These are phyloP conservation scores for Aplocera efformata DNA, from an alignment of 2,888 invertebrate genomes.

Conservation along the genomic window DNA sequence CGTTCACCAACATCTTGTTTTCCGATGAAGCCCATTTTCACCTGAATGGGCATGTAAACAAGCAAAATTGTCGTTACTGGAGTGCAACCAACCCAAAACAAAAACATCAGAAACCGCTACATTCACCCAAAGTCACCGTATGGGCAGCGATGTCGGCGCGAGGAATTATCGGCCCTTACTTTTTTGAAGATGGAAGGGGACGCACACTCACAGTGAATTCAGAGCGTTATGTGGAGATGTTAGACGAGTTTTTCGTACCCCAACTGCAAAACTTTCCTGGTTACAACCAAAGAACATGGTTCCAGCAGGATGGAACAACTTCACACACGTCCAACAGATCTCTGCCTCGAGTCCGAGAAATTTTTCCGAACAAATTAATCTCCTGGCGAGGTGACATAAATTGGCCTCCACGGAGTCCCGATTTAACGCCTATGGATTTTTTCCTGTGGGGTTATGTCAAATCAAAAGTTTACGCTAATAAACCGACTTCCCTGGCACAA, in stretches of 20 bases:
- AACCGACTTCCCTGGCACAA: conserved; percentile 14
- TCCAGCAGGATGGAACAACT: conserved; percentile 22
- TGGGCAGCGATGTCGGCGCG: conserved; percentile 1
- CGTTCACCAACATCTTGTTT: conserved; percentile 16
- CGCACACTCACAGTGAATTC: conserved; percentile 26
- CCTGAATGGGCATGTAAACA: conserved; percentile 19
- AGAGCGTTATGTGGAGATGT: conserved; percentile 29
- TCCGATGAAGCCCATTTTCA: conserved; percentile 24
- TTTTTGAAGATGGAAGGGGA: conserved; percentile 27
- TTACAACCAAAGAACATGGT: conserved; percentile 28
- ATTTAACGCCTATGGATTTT: conserved; percentile 28
- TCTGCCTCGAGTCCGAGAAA: conserved; percentile 18
- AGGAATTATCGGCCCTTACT: conserved; percentile 30
- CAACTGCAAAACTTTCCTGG: conserved; percentile 19
- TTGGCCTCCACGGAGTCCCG: conserved; percentile 24
- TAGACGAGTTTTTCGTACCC: conserved; percentile 26
- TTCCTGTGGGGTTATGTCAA: conserved; percentile 23
- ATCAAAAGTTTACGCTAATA: conserved; percentile 19
- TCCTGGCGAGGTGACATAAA: conserved; percentile 15
- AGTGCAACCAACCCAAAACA: conserved; percentile 20
- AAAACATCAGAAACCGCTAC: conserved; percentile 22
- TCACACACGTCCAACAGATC: conserved; percentile 23
- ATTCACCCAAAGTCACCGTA: conserved; percentile 17
- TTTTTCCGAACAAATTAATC: conserved; percentile 23
- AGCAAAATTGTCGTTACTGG: conserved; percentile 22